Base-by-base conservation (phyloP, 2,888 invertebrate species). In the Stegophylla sp. region DNA sequence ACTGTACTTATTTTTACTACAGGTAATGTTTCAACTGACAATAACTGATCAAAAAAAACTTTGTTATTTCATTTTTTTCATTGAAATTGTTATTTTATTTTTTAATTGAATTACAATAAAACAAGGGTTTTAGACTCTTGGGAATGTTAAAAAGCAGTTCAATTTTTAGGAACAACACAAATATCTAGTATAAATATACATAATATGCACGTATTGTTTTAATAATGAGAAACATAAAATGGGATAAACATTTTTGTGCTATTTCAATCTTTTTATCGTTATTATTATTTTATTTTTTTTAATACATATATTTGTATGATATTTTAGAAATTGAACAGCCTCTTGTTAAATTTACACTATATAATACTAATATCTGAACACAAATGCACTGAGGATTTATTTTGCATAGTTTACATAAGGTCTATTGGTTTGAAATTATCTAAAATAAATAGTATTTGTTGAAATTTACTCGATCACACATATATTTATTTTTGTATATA, bases 131-230 rank as follows among this genome's bases (percentile, higher is more conserved):
- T 34, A 9, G 10, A 1, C 75, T 43, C 51, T 64, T 41, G 64
- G 75, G 75, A 34, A 41, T 53, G 48, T 64, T 53, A 53, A 75
- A 73, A 75, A 75, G 28, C 28, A 64, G 15, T 75, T 5, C 12
- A 41, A 51, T 64, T 64, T n/a, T n/a, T 53, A 15, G 23, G 41
- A 23, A 3, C 23, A 75, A 66, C 12, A 64, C 34, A 41, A 51
- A 34, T 5, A 51, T 20, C 9, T 64, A 63, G 20, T 51, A 23
- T 63, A 23, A 51, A 48, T 28, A 23, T 17, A 51, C 26, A 53
- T 23, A 23, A 48, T 4, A 0, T 26, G 13, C 20, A 63, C 9
- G 41, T 75, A 53, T 51, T 64, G 51, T 64, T 53, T 53, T 23
- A 20, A 41, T 51, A 3, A 17, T 10, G n/a, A 61, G 12, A 53